A percentile compares a stretch with the other conserved stretches of the same genome.
These are phyloP conservation scores for Xenopus borealis DNA, from an alignment of 2,113 vertebrate genomes.

Conservation along the genomic window DNA sequence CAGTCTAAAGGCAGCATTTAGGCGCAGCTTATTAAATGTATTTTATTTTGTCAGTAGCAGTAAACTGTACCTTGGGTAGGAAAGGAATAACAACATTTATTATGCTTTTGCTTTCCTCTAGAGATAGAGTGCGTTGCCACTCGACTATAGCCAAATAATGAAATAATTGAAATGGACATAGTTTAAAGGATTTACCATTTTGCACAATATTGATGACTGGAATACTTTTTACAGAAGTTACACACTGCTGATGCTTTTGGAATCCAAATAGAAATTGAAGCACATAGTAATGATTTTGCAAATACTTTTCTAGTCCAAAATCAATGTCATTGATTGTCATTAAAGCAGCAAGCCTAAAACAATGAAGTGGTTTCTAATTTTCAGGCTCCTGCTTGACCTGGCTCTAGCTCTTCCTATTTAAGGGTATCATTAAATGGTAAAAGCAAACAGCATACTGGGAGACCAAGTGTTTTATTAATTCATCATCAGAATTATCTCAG, in stretches of 20 bases:
- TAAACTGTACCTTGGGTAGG: too few relatives aligned
- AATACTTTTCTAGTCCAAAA: slow-evolving; percentile 65
- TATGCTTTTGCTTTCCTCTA: background rate
- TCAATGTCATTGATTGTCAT: slow-evolving; percentile 75
- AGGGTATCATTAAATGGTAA: slow-evolving; percentile 77
- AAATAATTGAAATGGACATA: slow-evolving; percentile 16
- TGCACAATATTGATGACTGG: slow-evolving; percentile 45
- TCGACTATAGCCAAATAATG: slow-evolving; percentile 2
- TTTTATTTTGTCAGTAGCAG: too few relatives aligned
- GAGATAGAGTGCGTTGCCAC: background rate
- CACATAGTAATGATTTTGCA: slow-evolving; percentile 68
- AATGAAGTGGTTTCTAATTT: slow-evolving; percentile 71
- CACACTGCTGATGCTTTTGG: slow-evolving; percentile 49
- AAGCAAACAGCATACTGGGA: slow-evolving; percentile 77
- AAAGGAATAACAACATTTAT: too few relatives aligned
- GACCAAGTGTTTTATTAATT: slow-evolving; percentile 86
- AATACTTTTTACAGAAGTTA: slow-evolving; percentile 42
- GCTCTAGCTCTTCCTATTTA: slow-evolving; percentile 66
- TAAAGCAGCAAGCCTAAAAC: slow-evolving; percentile 70
- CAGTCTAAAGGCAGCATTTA: too few relatives aligned
- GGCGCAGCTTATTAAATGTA: too few relatives aligned
- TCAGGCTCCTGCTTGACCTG: slow-evolving; percentile 71
- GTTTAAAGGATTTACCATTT: slow-evolving; percentile 48
- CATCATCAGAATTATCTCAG: slow-evolving; percentile 83
- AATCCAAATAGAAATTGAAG: slow-evolving; percentile 59